Base-by-base conservation (phyloP, 2,113 vertebrate genomes). In the Chroicocephalus ridibundus region DNA sequence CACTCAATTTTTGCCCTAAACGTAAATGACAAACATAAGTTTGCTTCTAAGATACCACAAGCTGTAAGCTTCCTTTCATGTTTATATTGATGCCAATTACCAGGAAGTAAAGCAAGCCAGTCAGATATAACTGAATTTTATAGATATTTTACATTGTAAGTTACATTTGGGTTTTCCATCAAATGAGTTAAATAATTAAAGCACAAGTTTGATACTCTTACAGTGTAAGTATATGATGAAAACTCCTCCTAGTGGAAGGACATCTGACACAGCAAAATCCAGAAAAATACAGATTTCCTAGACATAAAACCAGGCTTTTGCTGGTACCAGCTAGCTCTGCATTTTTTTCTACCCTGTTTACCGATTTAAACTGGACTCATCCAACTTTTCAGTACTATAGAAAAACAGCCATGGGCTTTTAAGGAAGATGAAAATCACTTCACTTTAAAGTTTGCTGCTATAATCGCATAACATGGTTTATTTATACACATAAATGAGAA, bases 161-260 rank as follows among this genome's bases (percentile, higher is more conserved):
- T 49, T 93, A 82, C 36, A 40, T 64, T 58, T 11, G 15, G 15
- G 52, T 80, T 80, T 92, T 82, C 44, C 26, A 87, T 66, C n/a
- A 82, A 80, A 75, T 34, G 4, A 40, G 40, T 46, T 84, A 55
- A 60, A 40, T 51, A 75, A 82, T 40, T 74, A 82, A 72, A 77
- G 36, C 25, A 55, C 20, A 86, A 64, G 11, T 65, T 46, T 62
- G 46, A 76, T 44, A 76, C 29, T 82, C 31, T 61, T 42, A 54
- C 4, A 65, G 26, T 1, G 0, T 68, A 82, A 88, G 57, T 15
- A 60, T 52, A 91, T 38, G 42, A 77, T 86, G 68, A 86, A 42
- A 94, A 83, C 80, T 80, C 86, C 91, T 93, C 95, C 91, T 94
- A 88, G 86, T 89, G 86, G 86, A 84, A 85, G 29, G 44, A 70